These are phyloP conservation scores for Hirtodrosophila duncani DNA, from an alignment of 2,888 invertebrate genomes.

Conservation along the genomic window DNA sequence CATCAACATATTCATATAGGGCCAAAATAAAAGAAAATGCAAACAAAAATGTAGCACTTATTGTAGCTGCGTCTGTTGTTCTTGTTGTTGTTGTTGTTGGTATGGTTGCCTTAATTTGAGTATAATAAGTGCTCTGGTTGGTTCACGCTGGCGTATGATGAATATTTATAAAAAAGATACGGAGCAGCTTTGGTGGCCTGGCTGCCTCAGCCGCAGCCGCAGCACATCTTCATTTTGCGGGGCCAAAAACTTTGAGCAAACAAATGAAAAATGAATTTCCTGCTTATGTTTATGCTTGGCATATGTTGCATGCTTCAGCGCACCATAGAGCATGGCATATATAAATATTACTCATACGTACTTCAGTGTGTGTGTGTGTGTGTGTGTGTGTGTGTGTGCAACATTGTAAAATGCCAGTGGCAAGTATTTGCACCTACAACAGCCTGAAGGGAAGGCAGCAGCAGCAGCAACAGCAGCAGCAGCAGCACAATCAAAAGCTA, in stretches of 20 bases:
- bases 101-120: conserved; percentile 62
- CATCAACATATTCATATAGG: conserved; percentile 30
- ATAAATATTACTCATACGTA: conserved; percentile 67
- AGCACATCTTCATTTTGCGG: conserved; percentile 43
- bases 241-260: conserved; percentile 52
- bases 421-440: conserved; percentile 67
- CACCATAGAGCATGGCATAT: conserved; percentile 64
- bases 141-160: conserved; percentile 56
- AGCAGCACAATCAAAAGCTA: conserved; percentile 55
- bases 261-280: conserved; percentile 72
- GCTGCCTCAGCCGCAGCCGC: conserved; percentile 22
- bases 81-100: too few relatives aligned
- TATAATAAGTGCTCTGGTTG: conserved; percentile 62
- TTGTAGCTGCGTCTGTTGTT: too few relatives aligned
- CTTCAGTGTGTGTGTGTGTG: conserved; percentile 12
- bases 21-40: background rate
- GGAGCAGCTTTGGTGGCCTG: conserved; percentile 4
- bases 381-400: conserved; percentile 41
- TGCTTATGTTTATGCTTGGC: conserved; percentile 70
- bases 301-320: conserved; percentile 60
- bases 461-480: too few relatives aligned
- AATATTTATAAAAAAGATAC: conserved; percentile 62
- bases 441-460: too few relatives aligned
- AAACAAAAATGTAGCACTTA: conserved; percentile 18
- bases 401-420: conserved; percentile 55